A percentile compares a stretch with the other conserved stretches of the same genome.
phyloP scores from a whole-genome alignment of 2,113 vertebrate genomes.

The Toxotes jaculatrix region DNA sequence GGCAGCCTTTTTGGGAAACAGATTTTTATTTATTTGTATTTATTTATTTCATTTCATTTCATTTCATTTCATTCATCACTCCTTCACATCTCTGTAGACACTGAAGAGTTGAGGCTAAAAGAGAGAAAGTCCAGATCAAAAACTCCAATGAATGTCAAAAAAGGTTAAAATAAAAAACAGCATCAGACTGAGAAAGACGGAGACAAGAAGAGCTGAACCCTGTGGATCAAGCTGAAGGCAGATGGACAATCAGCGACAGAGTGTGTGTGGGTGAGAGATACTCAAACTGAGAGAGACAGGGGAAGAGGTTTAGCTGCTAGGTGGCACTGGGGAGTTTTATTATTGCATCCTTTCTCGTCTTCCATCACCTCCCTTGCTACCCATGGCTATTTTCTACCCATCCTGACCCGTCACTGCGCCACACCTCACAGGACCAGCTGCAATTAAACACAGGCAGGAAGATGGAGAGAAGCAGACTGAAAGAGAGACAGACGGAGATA shows the following conservation, averaged over 20 bases:
- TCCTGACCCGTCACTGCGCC: constrained; percentile 35
- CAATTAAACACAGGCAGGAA: constrained; percentile 46
- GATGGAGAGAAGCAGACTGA: neutral
- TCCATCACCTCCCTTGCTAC: neutral
- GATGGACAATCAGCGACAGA: constrained; percentile 6
- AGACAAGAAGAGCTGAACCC: neutral
- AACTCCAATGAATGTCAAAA: too few species aligned
- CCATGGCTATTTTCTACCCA: constrained; percentile 35
- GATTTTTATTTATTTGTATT: too few species aligned
- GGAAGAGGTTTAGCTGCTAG: constrained; percentile 3
- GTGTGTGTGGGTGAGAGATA: neutral
- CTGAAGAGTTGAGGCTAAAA: too few species aligned
- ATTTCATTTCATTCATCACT: too few species aligned
- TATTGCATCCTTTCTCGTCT: constrained; percentile 21
- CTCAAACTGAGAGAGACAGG: neutral
- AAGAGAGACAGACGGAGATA: neutral
- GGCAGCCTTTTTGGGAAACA: too few species aligned
- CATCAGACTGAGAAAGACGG: neutral
- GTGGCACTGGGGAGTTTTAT: constrained; percentile 35
- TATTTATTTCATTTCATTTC: too few species aligned
- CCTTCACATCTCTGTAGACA: too few species aligned
- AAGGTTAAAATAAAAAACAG: neutral
- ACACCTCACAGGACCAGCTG: constrained; percentile 14
- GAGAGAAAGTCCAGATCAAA: too few species aligned
- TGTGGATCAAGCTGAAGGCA: neutral